phyloP scores from a whole-genome alignment of 2,113 vertebrate genomes.

The Calyptommatus sinebrachiatus region DNA sequence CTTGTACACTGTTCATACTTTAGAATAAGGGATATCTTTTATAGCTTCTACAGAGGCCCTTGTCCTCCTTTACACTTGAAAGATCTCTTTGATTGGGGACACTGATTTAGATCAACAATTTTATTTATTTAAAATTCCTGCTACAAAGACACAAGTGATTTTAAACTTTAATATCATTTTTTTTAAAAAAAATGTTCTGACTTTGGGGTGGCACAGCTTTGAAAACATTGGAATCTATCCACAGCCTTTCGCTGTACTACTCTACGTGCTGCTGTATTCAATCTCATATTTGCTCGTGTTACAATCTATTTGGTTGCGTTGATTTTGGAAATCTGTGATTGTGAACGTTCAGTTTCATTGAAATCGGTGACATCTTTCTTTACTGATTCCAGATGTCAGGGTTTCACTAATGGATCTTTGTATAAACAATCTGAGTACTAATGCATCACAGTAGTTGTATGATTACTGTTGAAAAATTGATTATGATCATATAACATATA shows the following conservation, averaged over 20 bases:
- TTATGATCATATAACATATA: no score
- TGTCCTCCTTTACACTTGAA: conserved; percentile 58
- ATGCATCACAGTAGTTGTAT: conserved; percentile 32
- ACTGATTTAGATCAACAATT: conserved; percentile 34
- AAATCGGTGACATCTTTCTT: conserved; percentile 15
- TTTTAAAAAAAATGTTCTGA: not conserved
- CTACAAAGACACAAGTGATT: not conserved
- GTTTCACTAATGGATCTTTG: conserved; percentile 14
- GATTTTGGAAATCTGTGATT: conserved; percentile 25
- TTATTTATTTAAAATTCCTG: conserved; percentile 40
- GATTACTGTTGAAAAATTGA: no score
- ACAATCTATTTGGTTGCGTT: conserved; percentile 30
- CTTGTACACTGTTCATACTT: conserved; percentile 56
- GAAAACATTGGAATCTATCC: not conserved
- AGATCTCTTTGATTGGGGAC: conserved; percentile 47
- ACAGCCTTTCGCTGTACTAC: conserved; percentile 23
- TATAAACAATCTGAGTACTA: conserved; percentile 27
- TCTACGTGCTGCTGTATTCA: conserved; percentile 30
- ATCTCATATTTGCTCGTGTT: conserved; percentile 54
- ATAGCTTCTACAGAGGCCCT: conserved; percentile 33
- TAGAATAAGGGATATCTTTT: conserved; percentile 32
- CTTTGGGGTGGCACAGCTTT: not conserved
- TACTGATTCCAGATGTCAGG: conserved; percentile 4
- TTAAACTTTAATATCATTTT: conserved; percentile 8
- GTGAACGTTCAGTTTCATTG: conserved; percentile 4